Evolutionary conservation across 2,888 invertebrate species (phyloP), one percentile per base, ranked within the genome.

Genomic region (Phytoseiulus persimilis): DNA sequence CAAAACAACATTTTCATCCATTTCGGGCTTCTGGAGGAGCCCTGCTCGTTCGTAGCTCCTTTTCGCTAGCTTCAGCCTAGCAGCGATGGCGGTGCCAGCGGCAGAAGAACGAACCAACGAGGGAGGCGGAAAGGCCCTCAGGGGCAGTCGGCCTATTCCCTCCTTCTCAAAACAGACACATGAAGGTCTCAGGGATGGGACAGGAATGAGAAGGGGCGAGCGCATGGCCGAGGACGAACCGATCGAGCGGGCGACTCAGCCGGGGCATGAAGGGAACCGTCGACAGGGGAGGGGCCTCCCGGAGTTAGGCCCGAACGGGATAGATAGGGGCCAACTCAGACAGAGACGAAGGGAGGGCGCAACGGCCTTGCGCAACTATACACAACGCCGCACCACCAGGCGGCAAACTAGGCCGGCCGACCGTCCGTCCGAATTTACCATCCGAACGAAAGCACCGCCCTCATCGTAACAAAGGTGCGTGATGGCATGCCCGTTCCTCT

Each of bases 331-430:
- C 39, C 39, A 33, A 32, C 87, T 31, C 87, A 87, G 87, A 87
- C 87, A 87, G 87, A 87, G 45, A 87, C 87, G 87, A 87, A 87
- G 87, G 23, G 87, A 33, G 87, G 33, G 87, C 87, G 87, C 31
- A 87, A 87, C 39, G 87, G 32, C 87, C 87, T 87, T 87, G 87
- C 87, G 87, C 87, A 87, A 87, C 33, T 87, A 33, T 33, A 87
- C 33, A 87, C 87, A 87, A 87, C 33, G 5, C 32, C 28, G 33
- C n/a, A 87, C 39, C 87, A 33, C 84, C 84, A 84, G 32, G 87
- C 87, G 87, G 39, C 32, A 45, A 87, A 33, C 39, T 45, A 33
- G 87, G 87, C 87, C 87, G 87, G 33, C 32, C 87, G 87, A 39
- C 87, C 87, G 87, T 32, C 32, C 87, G 33, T 33, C 87, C 65